Evolutionary conservation across 1,140 invertebrate species (phyloP).

Genomic region (Brachionus rubens): DNA sequence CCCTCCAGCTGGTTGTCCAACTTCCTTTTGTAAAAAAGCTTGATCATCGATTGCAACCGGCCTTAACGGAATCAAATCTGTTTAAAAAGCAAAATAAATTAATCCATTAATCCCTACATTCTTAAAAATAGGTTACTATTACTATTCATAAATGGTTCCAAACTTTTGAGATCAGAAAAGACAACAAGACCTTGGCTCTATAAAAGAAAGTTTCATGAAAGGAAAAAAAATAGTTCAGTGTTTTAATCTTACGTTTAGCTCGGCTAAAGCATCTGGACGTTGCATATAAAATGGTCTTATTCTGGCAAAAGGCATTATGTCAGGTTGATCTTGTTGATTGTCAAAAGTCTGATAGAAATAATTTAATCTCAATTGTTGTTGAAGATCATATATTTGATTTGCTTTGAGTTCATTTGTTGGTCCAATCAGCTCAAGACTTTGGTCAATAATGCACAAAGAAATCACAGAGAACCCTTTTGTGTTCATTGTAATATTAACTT

Average conservation of each 20-base stretch:
- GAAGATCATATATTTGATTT: not conserved
- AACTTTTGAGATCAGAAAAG: not conserved
- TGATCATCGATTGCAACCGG: not conserved
- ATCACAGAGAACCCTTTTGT: not conserved
- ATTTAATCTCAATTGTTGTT: not conserved
- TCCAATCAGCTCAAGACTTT: constrained; percentile 19
- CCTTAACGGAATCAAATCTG: no score
- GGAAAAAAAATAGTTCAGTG: not conserved
- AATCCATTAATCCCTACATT: not conserved
- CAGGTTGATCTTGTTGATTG: no score
- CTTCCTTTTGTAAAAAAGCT: no score
- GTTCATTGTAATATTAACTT: not conserved
- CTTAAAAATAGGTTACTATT: no score
- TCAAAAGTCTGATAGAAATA: not conserved
- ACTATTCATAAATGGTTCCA: not conserved
- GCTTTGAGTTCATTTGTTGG: not conserved
- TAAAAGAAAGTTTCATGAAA: not conserved
- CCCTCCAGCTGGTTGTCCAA: not conserved
- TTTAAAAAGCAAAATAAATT: not conserved
- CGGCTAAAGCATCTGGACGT: not conserved
- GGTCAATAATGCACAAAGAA: constrained; percentile 33
- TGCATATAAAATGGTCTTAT: no score
- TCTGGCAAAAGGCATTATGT: not conserved
- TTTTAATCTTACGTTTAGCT: constrained; percentile 29
- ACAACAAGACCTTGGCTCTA: not conserved